These are phyloP conservation scores for Pseudanteris insignis DNA, from an alignment of 2,888 invertebrate species.

Conservation along the genomic window DNA sequence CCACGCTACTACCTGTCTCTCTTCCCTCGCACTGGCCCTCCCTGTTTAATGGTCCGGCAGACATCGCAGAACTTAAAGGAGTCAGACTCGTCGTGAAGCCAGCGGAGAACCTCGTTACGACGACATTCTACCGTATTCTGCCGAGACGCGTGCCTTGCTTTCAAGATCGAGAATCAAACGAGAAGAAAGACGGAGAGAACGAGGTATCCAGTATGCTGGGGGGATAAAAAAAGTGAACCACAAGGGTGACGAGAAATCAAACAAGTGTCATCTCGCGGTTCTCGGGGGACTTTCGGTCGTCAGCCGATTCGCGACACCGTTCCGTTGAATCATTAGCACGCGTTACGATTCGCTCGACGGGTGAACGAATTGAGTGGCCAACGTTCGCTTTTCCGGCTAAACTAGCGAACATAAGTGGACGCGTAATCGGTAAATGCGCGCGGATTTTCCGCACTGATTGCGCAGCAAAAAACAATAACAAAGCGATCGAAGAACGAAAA, in stretches of 20 bases:
- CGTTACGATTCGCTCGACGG: neutral
- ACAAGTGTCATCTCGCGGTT: slow-evolving; percentile 37
- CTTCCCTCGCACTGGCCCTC: slow-evolving; percentile 23
- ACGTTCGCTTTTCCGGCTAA: too few species aligned
- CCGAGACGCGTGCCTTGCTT: slow-evolving; percentile 66
- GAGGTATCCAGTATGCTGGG: too few species aligned
- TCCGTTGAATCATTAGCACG: slow-evolving; percentile 1
- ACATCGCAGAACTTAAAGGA: too few species aligned
- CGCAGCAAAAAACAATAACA: slow-evolving; percentile 55
- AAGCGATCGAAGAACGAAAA: slow-evolving; percentile 52
- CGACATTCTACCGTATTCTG: slow-evolving; percentile 62
- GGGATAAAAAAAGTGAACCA: slow-evolving; percentile 44
- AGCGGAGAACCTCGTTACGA: slow-evolving; percentile 63
- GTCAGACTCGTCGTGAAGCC: slow-evolving; percentile 44
- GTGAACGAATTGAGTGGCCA: too few species aligned
- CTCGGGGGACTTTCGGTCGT: slow-evolving; percentile 28
- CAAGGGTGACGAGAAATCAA: slow-evolving; percentile 39
- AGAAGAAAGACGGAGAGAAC: slow-evolving; percentile 32
- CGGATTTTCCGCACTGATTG: too few species aligned
- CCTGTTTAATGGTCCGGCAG: slow-evolving; percentile 33
- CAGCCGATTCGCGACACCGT: neutral
- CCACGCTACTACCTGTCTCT: too few species aligned
- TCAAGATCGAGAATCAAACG: slow-evolving; percentile 60
- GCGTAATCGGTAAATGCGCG: too few species aligned
- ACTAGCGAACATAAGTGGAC: too few species aligned